Conservation (phyloP, 2,888 invertebrate species). For the Nowickia ferox region DNA sequence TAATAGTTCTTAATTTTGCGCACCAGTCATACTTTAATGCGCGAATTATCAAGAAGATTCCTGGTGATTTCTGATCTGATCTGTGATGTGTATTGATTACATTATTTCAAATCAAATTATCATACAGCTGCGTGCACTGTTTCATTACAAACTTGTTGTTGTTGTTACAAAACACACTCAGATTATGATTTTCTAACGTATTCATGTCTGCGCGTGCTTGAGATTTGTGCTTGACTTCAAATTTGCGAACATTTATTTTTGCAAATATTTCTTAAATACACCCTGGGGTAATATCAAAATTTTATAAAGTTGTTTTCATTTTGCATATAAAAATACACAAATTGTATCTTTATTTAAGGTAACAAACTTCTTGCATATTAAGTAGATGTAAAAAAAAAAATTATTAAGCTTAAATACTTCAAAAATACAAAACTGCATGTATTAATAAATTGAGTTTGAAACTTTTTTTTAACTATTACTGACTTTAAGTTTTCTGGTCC, state of each 20-base stretch:
- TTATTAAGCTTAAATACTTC: not conserved
- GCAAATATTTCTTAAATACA: slow-evolving; percentile 48
- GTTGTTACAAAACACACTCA: not conserved
- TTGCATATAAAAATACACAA: not conserved
- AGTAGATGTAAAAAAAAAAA: not conserved
- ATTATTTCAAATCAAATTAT: too few relatives aligned
- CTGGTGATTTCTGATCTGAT: too few relatives aligned
- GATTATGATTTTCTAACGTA: not conserved
- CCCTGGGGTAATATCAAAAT: slow-evolving; percentile 56
- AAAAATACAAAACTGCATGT: too few relatives aligned
- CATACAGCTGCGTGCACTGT: too few relatives aligned
- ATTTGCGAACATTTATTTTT: slow-evolving; percentile 6
- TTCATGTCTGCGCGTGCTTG: slow-evolving; percentile 11
- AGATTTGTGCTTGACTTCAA: not conserved
- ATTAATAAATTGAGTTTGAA: too few relatives aligned
- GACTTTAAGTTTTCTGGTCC: too few relatives aligned
- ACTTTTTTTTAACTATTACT: too few relatives aligned
- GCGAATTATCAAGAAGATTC: too few relatives aligned
- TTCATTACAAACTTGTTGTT: not conserved
- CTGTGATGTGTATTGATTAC: too few relatives aligned
- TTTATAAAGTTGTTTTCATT: slow-evolving; percentile 31
- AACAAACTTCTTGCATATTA: too few relatives aligned
- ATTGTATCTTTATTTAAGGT: not conserved
- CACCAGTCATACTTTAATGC: too few relatives aligned
- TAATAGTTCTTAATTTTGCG: too few relatives aligned